Evolutionary conservation across 92 coral and sea anemone genomes (phyloP).

Genomic region (Galaxea fascicularis): DNA sequence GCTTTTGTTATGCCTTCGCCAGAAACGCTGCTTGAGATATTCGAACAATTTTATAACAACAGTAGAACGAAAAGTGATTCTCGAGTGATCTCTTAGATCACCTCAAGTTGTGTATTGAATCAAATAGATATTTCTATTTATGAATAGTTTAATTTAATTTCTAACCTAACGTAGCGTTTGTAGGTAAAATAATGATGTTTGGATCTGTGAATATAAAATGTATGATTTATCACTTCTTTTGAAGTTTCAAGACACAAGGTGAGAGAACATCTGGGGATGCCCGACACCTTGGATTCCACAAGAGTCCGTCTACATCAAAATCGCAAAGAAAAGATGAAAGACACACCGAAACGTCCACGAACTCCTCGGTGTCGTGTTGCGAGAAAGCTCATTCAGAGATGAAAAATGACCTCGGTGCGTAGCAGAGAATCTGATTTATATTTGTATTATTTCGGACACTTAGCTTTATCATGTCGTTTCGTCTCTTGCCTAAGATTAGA

Average conservation of each 20-base stretch:
- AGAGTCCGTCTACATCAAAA: constrained; percentile 28
- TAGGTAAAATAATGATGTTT: not conserved
- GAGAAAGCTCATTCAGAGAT: constrained; percentile 34
- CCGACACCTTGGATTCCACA: constrained; percentile 34
- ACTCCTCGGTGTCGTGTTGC: constrained; percentile 25
- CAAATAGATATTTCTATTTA: not conserved
- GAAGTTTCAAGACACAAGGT: constrained; percentile 44
- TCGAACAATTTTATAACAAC: not conserved
- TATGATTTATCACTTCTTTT: constrained; percentile 1
- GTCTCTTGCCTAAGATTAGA: no score
- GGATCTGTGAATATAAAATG: not conserved
- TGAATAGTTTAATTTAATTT: not conserved
- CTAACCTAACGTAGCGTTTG: not conserved
- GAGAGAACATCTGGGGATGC: constrained; percentile 32
- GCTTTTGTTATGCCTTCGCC: not conserved
- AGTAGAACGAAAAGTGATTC: not conserved
- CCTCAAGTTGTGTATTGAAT: not conserved
- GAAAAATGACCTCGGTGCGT: constrained; percentile 24
- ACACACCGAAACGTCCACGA: constrained; percentile 12
- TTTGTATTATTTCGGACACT: not conserved
- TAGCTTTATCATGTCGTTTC: not conserved
- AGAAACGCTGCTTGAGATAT: not conserved
- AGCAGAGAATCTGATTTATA: not conserved
- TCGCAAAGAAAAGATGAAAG: constrained; percentile 31
- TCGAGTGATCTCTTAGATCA: not conserved